A percentile compares a stretch with the other conserved stretches of the same genome.
These are phyloP conservation scores for Hemaris fuciformis DNA, from an alignment of 2,888 invertebrate genomes.

Conservation along the genomic window DNA sequence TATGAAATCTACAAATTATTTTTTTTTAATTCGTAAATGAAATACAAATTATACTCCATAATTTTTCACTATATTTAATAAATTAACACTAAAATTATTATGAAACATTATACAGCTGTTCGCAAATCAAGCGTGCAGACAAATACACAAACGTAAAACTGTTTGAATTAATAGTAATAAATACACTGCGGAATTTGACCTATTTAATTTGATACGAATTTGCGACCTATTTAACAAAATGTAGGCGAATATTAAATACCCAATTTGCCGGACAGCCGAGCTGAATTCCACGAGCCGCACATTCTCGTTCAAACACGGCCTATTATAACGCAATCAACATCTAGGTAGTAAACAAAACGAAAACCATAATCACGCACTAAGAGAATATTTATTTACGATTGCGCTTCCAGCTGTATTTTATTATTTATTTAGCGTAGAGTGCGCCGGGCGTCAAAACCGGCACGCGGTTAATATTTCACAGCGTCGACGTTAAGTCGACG, in stretches of 20 bases:
- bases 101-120: too few relatives aligned
- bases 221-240: not conserved
- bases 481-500: slow-evolving; percentile 74
- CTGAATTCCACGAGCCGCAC: not conserved
- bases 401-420: slow-evolving; percentile 51
- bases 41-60: too few relatives aligned
- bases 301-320: not conserved
- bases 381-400: slow-evolving; percentile 28
- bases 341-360: slow-evolving; percentile 1
- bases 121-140: too few relatives aligned
- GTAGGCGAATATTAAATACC: not conserved
- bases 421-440: slow-evolving; percentile 63
- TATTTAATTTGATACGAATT: not conserved
- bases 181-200: not conserved
- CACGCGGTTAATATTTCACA: slow-evolving; percentile 78
- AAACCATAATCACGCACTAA: slow-evolving; percentile 9
- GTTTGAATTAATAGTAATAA: not conserved
- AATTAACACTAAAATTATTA: too few relatives aligned
- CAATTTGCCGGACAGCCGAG: not conserved
- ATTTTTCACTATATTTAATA: too few relatives aligned
- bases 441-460: slow-evolving; percentile 67
- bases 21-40: too few relatives aligned
- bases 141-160: not conserved
- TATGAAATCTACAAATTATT: too few relatives aligned
- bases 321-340: not conserved